These are phyloP conservation scores for Phortica variegata DNA, from an alignment of 1,140 invertebrate species.

Conservation along the genomic window DNA sequence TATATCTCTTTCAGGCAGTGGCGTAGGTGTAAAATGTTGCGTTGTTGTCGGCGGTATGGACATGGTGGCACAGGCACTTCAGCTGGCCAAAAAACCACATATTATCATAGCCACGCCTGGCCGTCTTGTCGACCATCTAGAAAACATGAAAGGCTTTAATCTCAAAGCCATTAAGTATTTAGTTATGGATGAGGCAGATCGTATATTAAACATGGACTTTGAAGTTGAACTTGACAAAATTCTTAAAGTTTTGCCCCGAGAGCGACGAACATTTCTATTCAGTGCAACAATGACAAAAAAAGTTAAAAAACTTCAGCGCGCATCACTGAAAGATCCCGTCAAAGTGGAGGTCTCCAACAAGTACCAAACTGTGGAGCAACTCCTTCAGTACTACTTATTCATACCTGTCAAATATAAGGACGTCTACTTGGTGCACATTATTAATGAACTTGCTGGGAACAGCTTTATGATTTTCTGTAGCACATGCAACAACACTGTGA, in stretches of 20 bases:
- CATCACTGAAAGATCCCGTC: slow-evolving; percentile 88
- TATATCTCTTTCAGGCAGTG: slow-evolving; percentile 60
- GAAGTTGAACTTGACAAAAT: slow-evolving; percentile 96
- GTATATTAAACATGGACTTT: slow-evolving; percentile 95
- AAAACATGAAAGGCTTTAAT: slow-evolving; percentile 94
- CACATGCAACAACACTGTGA: slow-evolving; percentile 90
- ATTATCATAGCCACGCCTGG: slow-evolving; percentile 93
- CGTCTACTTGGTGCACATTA: slow-evolving; percentile 92
- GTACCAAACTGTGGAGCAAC: slow-evolving; percentile 96
- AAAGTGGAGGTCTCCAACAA: slow-evolving; percentile 95
- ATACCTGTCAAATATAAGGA: slow-evolving; percentile 98
- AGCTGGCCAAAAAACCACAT: slow-evolving; percentile 92
- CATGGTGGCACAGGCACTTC: slow-evolving; percentile 89
- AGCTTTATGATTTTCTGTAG: slow-evolving; percentile 97
- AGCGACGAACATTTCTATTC: slow-evolving; percentile 86
- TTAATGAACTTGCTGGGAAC: slow-evolving; percentile 95
- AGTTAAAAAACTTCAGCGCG: slow-evolving; percentile 93
- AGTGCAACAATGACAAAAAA: slow-evolving; percentile 99
- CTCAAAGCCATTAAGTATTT: slow-evolving; percentile 85
- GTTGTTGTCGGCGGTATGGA: slow-evolving; percentile 98
- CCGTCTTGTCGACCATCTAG: slow-evolving; percentile 84
- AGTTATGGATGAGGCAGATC: slow-evolving; percentile 96
- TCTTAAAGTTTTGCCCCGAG: slow-evolving; percentile 84
- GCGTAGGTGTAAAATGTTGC: slow-evolving; percentile 90
- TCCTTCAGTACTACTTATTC: slow-evolving; percentile 95